Conservation (phyloP, 2,888 invertebrate species). For the Artemia sinica region DNA sequence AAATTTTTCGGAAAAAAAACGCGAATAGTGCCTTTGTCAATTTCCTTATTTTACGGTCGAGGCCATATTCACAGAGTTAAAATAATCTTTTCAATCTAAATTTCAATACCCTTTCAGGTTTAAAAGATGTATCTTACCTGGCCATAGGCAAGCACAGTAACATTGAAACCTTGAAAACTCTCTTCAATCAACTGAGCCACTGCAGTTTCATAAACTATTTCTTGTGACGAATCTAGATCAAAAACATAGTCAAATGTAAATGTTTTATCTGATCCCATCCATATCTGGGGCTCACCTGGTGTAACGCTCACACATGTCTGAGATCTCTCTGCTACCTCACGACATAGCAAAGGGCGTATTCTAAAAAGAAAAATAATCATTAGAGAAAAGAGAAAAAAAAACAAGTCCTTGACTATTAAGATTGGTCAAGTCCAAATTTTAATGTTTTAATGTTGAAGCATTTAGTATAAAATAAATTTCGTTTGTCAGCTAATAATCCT, state of each 20-base stretch:
- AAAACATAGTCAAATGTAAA: conserved; percentile 95
- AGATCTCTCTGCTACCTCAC: conserved; percentile 86
- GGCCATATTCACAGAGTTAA: neutral
- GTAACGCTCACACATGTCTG: conserved; percentile 77
- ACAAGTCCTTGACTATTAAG: no score
- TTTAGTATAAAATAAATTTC: no score
- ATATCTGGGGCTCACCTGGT: conserved; percentile 74
- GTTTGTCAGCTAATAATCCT: no score
- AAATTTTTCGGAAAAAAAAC: no score
- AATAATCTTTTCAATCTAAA: no score
- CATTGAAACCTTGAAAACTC: conserved; percentile 89
- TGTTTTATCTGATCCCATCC: conserved; percentile 77
- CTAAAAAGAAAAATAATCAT: conserved; percentile 38
- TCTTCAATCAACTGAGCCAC: conserved; percentile 74
- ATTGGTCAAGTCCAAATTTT: no score
- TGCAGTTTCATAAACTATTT: conserved; percentile 58
- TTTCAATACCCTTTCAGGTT: no score
- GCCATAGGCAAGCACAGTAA: conserved; percentile 90
- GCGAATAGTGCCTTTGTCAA: neutral
- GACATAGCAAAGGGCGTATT: conserved; percentile 80
- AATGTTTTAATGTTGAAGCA: no score
- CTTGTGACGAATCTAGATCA: conserved; percentile 52
- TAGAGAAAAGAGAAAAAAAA: no score
- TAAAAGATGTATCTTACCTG: conserved; percentile 42
- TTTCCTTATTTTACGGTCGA: neutral